Base-by-base conservation (phyloP, 2,888 invertebrate species). In the Scrobipalpa costella region DNA sequence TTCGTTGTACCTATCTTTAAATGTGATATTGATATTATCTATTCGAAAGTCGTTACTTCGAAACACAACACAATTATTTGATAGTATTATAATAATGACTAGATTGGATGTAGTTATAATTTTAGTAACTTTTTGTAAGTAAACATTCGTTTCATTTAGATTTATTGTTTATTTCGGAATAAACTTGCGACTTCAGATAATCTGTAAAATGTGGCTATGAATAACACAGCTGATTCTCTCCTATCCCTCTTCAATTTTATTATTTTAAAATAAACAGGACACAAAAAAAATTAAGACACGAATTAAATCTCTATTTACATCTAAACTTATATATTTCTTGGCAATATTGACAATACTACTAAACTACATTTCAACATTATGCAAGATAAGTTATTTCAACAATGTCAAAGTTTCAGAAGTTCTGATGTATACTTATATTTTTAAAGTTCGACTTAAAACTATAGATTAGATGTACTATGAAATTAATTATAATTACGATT, bases 401-500 rank as follows among this genome's bases (percentile, higher is more conserved):
- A n/a, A n/a, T n/a, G n/a, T n/a, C n/a, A n/a, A n/a, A 27, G 27
- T 27, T 27, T 27, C 27, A 27, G 27, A 27, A 7, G n/a, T 44
- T 44, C 44, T 44, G 44, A 11, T 11, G 33, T 61, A 47, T 33
- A 8, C 5, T n/a, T 36, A 34, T 17, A 57, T 52, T 52, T 27
- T 21, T 52, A 52, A 52, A 52, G 50, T 52, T 52, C 21, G 50
- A 21, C 21, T 52, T 27, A 21, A 52, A 7, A 11, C 50, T 52
- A 21, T 52, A 52, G 27, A 52, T 47, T 60, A 44, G 44, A 47
- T 61, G 38, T 49, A 64, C 40, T 62, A 62, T 40, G 34, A 61
- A 62, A 44, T 63, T 61, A 55, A 63, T 64, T 66, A 63, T 61
- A 55, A 63, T 64, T 66, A 63, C 55, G 62, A 47, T 13, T 60